Evolutionary conservation across 1,140 invertebrate species (phyloP), one percentile per base, ranked within the genome.

Genomic region (Anoplophora glabripennis): DNA sequence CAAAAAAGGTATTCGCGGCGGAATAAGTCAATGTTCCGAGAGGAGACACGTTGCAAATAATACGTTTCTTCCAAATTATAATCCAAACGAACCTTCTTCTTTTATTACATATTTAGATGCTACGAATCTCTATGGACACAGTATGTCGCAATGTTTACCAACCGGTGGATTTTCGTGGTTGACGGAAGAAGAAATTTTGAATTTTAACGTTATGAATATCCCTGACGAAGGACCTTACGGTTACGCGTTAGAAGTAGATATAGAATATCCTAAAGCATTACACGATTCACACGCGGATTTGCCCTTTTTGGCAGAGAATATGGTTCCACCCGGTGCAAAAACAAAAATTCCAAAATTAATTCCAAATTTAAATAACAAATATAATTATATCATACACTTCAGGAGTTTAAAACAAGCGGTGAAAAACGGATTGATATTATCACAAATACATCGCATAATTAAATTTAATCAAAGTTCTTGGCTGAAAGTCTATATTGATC

Each of bases 391-490:
- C 28, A 63, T 77, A 56, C 77, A 78, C 68, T 71, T 71, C 67
- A 21, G 56, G 52, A 77, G 69, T 62, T 59, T 77, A 21, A 62
- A 72, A 61, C 65, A 71, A 36, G 63, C 46, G 34, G 11, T 77
- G 28, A 21, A 65, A 14, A 18, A 68, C 49, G 77, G 76, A 42
- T 49, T 76, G 40, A 66, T 57, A 57, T 34, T 77, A 4, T 68
- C 54, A 38, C 72, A 74, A 61, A 62, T 78, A 18, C 63, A 77
- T 72, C 65, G 74, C 69, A 70, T 80, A 54, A 70, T 80, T 63
- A 62, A 74, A 72, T 83, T 84, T 69, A 70, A 77, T 33, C 80
- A 84, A 77, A 69, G 66, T n/a, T n/a, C n/a, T n/a, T n/a, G n/a
- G n/a, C 38, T 21, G 61, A 55, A 82, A 76, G 76, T 63, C 82